Base-by-base conservation (phyloP, 2,797 vertebrate species). In the Hoplostethus atlanticus region DNA sequence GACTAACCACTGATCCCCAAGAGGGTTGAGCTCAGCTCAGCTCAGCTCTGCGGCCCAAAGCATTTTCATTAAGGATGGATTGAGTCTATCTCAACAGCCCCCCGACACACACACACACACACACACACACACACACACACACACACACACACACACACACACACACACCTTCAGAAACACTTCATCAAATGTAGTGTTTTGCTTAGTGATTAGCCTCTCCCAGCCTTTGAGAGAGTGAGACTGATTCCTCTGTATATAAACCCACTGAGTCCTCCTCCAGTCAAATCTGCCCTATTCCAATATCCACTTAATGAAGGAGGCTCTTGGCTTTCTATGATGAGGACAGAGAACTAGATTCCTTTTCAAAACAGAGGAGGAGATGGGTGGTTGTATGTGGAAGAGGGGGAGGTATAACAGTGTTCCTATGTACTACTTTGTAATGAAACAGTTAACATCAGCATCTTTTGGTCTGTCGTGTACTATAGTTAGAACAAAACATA, bases 141-240 rank as follows among this genome's bases (percentile, higher is more conserved):
- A n/a, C n/a, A n/a, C 25, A 28, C 1, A 28, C 25, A 28, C 25
- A 28, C 28, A 28, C 28, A 28, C 28, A 28, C 28, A 28, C 28
- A 28, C 28, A 90, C 96, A 95, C 96, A 96, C 96, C 94, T 96
- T 96, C 95, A 99, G 97, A 99, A 99, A 99, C 97, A 99, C 97
- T 98, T 99, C 97, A 99, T 99, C 97, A 98, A 97, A 97, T 98
- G 96, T 96, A 98, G 97, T 99, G 97, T 99, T 99, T 99, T 99
- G 98, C 97, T 99, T 98, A 98, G 97, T 97, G 98, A 98, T 99
- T 99, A 99, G 96, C 95, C 94, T 95, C 83, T 95, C 94, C 93
- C 93, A 95, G 95, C 95, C 96, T 96, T 94, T 96, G 95, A 97
- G 95, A 96, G 95, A 96, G 95, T 95, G 95, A 89, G 90, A 90